Evolutionary conservation across 2,797 vertebrate genomes (phyloP).

Genomic region (Telmatherina bonti): DNA sequence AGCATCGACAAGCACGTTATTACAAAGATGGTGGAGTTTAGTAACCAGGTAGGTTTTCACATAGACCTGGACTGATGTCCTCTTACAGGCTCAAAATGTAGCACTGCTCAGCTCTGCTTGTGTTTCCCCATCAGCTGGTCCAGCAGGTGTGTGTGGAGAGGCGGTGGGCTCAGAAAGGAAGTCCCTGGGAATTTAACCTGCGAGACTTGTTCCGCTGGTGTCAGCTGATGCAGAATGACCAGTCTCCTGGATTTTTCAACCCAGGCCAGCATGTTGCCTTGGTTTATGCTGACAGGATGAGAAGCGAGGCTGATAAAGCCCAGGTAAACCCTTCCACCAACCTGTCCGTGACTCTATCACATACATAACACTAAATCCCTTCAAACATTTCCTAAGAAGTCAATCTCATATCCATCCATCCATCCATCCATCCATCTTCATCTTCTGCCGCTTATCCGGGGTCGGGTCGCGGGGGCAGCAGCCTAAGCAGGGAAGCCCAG

Average conservation of each 20-base stretch:
- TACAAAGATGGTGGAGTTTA: constrained; percentile 96
- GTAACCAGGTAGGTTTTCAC: constrained; percentile 85
- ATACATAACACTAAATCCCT: no score
- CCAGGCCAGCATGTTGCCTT: constrained; percentile 93
- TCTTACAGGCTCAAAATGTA: no score
- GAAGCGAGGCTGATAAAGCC: constrained; percentile 89
- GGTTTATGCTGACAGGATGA: constrained; percentile 95
- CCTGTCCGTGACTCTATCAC: background rate
- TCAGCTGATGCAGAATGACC: constrained; percentile 95
- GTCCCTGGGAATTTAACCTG: constrained; percentile 98
- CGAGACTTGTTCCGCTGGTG: constrained; percentile 98
- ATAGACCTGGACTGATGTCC: no score
- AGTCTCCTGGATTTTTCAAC: constrained; percentile 91
- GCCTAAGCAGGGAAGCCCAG: no score
- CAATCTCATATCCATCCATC: no score
- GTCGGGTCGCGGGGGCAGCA: no score
- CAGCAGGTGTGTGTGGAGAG: constrained; percentile 90
- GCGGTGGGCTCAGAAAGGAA: constrained; percentile 95
- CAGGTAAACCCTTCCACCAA: constrained; percentile 79
- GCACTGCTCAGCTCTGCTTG: background rate
- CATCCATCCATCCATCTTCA: no score
- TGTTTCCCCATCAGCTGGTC: constrained; percentile 83
- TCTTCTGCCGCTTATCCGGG: no score
- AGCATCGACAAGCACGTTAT: constrained; percentile 87
- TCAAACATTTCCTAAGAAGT: no score